Conservation (phyloP, 2,888 invertebrate species). For the Platypus cylindrus region DNA sequence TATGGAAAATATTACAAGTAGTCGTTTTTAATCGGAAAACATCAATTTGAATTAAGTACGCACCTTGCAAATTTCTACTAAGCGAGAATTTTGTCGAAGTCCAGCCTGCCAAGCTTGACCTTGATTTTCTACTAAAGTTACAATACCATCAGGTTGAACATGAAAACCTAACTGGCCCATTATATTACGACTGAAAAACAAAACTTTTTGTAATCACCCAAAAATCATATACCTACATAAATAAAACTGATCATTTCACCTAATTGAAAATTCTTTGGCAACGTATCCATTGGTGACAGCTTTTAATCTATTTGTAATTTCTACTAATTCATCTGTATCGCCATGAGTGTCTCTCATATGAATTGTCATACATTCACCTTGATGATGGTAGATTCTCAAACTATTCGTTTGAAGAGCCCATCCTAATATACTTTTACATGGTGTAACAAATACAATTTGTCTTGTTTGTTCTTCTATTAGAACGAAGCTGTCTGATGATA, state of each 20-base stretch:
- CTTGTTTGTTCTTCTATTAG: constrained; percentile 72
- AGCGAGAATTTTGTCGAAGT: constrained; percentile 75
- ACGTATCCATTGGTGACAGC: constrained; percentile 68
- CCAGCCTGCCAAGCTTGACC: constrained; percentile 68
- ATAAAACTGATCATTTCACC: no score
- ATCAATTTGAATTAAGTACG: neutral
- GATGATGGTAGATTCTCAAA: constrained; percentile 77
- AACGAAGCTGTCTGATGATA: constrained; percentile 78
- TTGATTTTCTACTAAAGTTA: constrained; percentile 73
- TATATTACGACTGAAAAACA: constrained; percentile 46
- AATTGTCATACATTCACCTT: constrained; percentile 82
- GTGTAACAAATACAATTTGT: constrained; percentile 75
- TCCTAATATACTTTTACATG: constrained; percentile 67
- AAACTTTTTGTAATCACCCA: neutral
- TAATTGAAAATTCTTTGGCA: constrained; percentile 65
- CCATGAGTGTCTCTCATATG: constrained; percentile 57
- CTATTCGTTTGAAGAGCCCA: constrained; percentile 46
- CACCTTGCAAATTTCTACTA: constrained; percentile 55
- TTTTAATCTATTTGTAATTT: constrained; percentile 67
- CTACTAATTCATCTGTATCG: constrained; percentile 56
- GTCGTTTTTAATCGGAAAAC: neutral
- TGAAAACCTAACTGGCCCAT: constrained; percentile 80
- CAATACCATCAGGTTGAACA: constrained; percentile 86
- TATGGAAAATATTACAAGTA: constrained; percentile 1
- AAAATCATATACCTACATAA: no score